A percentile compares a stretch with the other conserved stretches of the same genome.
Evolutionary conservation across 2,113 vertebrate species (phyloP).

Genomic region (Castor canadensis): DNA sequence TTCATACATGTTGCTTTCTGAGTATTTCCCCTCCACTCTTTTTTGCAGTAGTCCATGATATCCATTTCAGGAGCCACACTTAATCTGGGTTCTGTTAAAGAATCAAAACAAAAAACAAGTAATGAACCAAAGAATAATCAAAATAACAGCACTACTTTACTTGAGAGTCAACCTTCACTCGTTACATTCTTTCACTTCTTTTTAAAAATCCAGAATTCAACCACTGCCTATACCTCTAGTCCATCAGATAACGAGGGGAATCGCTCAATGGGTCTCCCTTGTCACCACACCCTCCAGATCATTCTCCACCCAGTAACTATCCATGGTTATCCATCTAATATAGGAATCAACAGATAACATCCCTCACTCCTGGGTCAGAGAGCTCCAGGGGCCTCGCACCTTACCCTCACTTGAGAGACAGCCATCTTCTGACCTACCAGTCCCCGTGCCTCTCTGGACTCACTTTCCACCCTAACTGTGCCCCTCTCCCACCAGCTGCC

Average conservation of each 20-base stretch:
- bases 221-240: background rate
- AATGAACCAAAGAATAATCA: background rate
- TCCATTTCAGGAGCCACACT: constrained; percentile 91
- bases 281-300: background rate
- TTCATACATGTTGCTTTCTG: constrained; percentile 91
- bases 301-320: background rate
- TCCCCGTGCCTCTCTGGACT: background rate
- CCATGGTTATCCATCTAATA: background rate
- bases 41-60: constrained; percentile 92
- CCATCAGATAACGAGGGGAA: background rate
- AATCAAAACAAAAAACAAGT: background rate
- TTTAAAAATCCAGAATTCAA: background rate
- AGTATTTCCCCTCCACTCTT: constrained; percentile 95
- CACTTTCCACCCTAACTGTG: accelerated
- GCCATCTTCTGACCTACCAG: background rate
- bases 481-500: background rate
- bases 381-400: background rate
- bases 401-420: background rate
- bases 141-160: background rate
- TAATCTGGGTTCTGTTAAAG: constrained; percentile 82
- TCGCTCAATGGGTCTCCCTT: background rate
- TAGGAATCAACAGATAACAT: background rate
- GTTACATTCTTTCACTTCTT: background rate
- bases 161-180: background rate
- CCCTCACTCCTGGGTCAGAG: background rate